Conservation (phyloP, 2,797 vertebrate genomes). For the Sibirionetta formosa region DNA sequence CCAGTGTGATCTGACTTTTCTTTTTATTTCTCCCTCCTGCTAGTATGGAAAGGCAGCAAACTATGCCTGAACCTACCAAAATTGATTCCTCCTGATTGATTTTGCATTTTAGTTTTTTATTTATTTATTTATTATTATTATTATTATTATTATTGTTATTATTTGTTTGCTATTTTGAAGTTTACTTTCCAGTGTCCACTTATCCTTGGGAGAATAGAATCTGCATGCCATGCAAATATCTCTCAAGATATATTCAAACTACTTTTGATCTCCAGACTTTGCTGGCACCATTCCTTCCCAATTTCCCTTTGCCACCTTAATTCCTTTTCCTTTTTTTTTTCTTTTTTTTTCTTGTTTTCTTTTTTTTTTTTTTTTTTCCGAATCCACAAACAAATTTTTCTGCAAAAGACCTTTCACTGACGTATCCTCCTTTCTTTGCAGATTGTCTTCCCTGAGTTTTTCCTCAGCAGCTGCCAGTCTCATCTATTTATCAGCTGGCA, state of each 20-base stretch:
- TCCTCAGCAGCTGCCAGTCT: not conserved
- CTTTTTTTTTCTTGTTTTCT: not conserved
- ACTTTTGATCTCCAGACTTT: not conserved
- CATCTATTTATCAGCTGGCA: not conserved
- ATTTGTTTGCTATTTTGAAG: not conserved
- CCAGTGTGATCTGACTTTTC: not conserved
- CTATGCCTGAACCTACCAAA: not conserved
- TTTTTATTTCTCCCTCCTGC: not conserved
- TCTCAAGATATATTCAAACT: not conserved
- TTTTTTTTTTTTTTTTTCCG: not conserved
- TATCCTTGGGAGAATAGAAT: not conserved
- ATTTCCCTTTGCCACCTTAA: not conserved
- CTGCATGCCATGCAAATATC: not conserved
- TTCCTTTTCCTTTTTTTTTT: not conserved
- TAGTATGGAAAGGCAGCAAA: not conserved
- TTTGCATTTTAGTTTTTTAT: not conserved
- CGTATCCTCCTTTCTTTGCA: not conserved
- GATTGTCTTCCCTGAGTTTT: not conserved
- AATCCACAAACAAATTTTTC: not conserved
- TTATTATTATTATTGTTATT: not conserved
- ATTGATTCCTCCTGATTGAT: rapidly evolving
- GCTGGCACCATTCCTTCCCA: not conserved
- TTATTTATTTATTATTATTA: no score
- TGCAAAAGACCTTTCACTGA: not conserved
- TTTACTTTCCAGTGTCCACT: not conserved